phyloP scores from a whole-genome alignment of 2,888 invertebrate species.

The Drosophila leonis region DNA sequence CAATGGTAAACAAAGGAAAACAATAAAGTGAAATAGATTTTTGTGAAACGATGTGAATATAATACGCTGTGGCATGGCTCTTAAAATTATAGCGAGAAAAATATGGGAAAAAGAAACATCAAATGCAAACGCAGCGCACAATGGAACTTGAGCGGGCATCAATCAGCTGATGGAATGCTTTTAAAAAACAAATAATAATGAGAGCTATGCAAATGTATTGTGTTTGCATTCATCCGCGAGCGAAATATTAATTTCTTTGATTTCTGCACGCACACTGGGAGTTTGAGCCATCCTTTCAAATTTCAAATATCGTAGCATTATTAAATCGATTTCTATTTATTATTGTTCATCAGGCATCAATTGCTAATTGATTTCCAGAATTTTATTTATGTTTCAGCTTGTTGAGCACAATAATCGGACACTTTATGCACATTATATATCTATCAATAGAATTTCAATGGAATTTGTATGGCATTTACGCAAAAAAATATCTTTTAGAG shows the following conservation, averaged over 20 bases:
- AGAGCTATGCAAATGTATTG: conserved; percentile 15
- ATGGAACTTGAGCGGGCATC: conserved; percentile 42
- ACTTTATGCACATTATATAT: neutral
- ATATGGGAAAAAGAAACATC: neutral
- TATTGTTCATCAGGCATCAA: conserved; percentile 3
- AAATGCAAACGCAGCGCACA: conserved; percentile 6
- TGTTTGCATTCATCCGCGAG: conserved; percentile 6
- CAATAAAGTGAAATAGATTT: conserved; percentile 33
- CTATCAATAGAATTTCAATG: neutral
- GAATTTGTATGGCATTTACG: neutral
- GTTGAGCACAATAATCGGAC: neutral
- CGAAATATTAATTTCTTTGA: conserved; percentile 29
- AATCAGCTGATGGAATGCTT: conserved; percentile 74
- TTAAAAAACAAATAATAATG: conserved; percentile 65
- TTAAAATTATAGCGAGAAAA: conserved; percentile 15
- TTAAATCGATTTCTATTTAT: conserved; percentile 28
- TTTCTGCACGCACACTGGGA: neutral
- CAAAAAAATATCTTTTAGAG: neutral
- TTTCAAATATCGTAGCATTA: conserved; percentile 19
- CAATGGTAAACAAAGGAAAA: conserved; percentile 36
- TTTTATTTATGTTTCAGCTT: conserved; percentile 9
- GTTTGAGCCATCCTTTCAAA: neutral
- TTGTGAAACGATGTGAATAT: conserved; percentile 40
- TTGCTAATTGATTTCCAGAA: conserved; percentile 10
- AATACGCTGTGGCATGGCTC: conserved; percentile 19